Conservation (phyloP, 2,113 vertebrate genomes). For the Phrynosoma platyrhinos region DNA sequence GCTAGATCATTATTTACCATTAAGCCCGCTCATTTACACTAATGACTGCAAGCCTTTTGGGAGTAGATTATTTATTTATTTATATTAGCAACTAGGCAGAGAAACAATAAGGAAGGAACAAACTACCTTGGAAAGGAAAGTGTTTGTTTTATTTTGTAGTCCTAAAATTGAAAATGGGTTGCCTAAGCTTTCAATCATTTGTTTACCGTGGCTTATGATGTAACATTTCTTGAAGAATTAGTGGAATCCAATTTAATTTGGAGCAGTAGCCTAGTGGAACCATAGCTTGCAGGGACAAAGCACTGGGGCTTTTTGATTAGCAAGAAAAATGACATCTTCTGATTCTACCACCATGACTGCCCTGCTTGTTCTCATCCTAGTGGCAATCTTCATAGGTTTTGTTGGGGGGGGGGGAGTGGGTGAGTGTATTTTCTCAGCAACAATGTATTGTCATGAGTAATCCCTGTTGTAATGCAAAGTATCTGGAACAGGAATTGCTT, state of each 20-base stretch:
- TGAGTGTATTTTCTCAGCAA: too few species aligned
- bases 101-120: neutral
- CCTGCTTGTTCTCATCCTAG: too few species aligned
- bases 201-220: neutral
- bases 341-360: too few species aligned
- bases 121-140: neutral
- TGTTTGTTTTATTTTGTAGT: neutral
- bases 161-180: neutral
- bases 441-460: neutral
- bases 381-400: too few species aligned
- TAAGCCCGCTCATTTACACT: neutral
- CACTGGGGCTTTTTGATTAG: neutral
- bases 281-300: neutral
- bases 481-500: too few species aligned
- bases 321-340: neutral
- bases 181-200: neutral
- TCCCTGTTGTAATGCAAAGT: too few species aligned
- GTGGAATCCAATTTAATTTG: neutral
- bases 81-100: neutral
- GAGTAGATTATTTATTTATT: constrained; percentile 13
- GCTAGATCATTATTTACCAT: neutral
- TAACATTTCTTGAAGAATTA: neutral
- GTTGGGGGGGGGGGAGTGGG: too few species aligned
- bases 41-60: neutral
- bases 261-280: too few species aligned